A percentile compares a stretch with the other conserved stretches of the same genome.
Conservation (phyloP, 2,888 invertebrate genomes). For the Craniophora ligustri region DNA sequence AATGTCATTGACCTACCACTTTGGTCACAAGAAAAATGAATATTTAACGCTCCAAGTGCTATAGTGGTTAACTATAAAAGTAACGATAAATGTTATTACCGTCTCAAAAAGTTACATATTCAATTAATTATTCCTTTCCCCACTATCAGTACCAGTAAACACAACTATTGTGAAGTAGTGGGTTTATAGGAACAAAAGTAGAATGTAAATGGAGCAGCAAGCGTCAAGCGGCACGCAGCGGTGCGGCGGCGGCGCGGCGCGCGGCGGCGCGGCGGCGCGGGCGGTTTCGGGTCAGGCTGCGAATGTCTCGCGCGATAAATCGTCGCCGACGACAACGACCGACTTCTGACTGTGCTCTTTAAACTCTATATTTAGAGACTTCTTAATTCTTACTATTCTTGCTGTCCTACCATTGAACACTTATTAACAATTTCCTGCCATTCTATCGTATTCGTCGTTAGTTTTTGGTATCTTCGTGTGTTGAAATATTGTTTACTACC, state of each 20-base stretch:
- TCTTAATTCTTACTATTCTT: conserved; percentile 31
- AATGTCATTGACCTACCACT: conserved; percentile 45
- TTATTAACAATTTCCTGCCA: conserved; percentile 20
- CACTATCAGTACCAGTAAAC: too few relatives aligned
- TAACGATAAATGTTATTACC: too few relatives aligned
- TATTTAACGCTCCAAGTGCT: conserved; percentile 33
- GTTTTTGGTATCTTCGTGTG: conserved; percentile 2
- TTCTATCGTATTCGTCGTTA: background rate
- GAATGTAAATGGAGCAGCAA: conserved; percentile 63
- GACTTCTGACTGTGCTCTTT: conserved; percentile 57
- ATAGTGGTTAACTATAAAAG: conserved; percentile 42
- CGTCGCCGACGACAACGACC: conserved; percentile 55
- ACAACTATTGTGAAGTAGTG: conserved; percentile 44
- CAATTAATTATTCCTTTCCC: too few relatives aligned
- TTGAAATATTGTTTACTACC: conserved; percentile 15
- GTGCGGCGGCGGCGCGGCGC: background rate
- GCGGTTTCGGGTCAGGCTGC: conserved; percentile 31
- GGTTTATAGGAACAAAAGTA: conserved; percentile 54
- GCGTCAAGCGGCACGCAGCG: conserved; percentile 16
- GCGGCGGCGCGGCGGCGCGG: conserved; percentile 4
- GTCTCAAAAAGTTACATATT: too few relatives aligned
- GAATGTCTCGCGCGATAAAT: conserved; percentile 62
- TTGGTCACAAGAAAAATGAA: conserved; percentile 45
- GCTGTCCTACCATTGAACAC: conserved; percentile 11
- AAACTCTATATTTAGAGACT: conserved; percentile 60